Evolutionary conservation across 2,888 invertebrate genomes (phyloP).

Genomic region (Brachypalpus laphriformis): DNA sequence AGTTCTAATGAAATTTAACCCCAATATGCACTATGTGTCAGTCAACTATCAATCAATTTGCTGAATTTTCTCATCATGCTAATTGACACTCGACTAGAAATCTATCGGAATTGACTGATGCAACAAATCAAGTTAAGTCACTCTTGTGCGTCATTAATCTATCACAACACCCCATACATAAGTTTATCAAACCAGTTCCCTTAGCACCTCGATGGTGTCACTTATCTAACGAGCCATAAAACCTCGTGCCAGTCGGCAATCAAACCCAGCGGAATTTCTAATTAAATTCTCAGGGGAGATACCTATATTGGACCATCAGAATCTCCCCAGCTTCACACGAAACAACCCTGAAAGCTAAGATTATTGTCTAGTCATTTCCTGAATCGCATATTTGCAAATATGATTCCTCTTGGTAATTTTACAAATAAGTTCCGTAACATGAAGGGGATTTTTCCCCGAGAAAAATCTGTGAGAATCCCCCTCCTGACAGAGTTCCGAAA

Average conservation of each 20-base stretch:
- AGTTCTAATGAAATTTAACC: no score
- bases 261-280: slow-evolving; percentile 23
- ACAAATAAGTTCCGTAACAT: no score
- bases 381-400: slow-evolving; percentile 25
- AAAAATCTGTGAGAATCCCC: background rate
- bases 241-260: slow-evolving; percentile 24
- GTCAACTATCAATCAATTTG: slow-evolving; percentile 17
- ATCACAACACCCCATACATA: background rate
- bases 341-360: slow-evolving; percentile 10
- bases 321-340: slow-evolving; percentile 1
- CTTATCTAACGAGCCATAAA: slow-evolving; percentile 21
- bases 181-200: slow-evolving; percentile 38
- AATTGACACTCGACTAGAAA: slow-evolving; percentile 36
- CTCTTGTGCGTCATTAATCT: slow-evolving; percentile 27
- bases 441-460: slow-evolving; percentile 1
- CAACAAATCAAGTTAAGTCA: slow-evolving; percentile 37
- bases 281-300: slow-evolving; percentile 33
- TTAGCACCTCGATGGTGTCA: slow-evolving; percentile 37
- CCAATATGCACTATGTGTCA: background rate
- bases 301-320: background rate
- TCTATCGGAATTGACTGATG: slow-evolving; percentile 32
- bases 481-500: background rate
- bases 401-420: slow-evolving; percentile 3
- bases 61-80: slow-evolving; percentile 2
- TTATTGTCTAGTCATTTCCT: slow-evolving; percentile 50